phyloP scores from a whole-genome alignment of 2,888 invertebrate genomes.

The Dascillus cervinus region DNA sequence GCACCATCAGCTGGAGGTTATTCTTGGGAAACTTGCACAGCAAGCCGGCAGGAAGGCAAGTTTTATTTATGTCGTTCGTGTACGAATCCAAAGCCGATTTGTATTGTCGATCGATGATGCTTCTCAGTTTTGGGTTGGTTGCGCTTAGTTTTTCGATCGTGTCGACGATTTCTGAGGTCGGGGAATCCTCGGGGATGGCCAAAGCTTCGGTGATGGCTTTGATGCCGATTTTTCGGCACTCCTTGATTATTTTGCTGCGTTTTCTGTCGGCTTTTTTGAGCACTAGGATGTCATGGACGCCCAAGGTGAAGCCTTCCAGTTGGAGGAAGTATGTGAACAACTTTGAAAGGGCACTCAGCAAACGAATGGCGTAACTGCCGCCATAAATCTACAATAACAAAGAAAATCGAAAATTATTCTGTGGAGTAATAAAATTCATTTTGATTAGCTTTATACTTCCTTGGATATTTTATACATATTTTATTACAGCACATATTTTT shows the following conservation, averaged over 20 bases:
- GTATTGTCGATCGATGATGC: conserved; percentile 75
- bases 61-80: conserved; percentile 85
- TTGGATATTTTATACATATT: neutral
- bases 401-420: conserved; percentile 24
- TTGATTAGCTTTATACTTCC: neutral
- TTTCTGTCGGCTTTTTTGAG: conserved; percentile 61
- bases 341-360: conserved; percentile 86
- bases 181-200: conserved; percentile 53
- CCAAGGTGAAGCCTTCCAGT: conserved; percentile 87
- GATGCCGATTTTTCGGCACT: conserved; percentile 47
- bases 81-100: conserved; percentile 72
- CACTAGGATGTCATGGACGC: conserved; percentile 90
- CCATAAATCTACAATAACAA: conserved; percentile 96
- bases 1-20: conserved; percentile 97
- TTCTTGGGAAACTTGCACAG: conserved; percentile 85
- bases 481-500: no score
- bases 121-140: conserved; percentile 67
- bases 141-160: conserved; percentile 64
- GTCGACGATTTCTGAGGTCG: conserved; percentile 52
- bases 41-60: conserved; percentile 78
- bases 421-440: neutral
- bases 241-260: conserved; percentile 59
- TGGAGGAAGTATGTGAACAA: conserved; percentile 88
- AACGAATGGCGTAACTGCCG: conserved; percentile 67
- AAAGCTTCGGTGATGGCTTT: conserved; percentile 53